Conservation (phyloP, 2,797 vertebrate species). For the Girardinus metallicus region DNA sequence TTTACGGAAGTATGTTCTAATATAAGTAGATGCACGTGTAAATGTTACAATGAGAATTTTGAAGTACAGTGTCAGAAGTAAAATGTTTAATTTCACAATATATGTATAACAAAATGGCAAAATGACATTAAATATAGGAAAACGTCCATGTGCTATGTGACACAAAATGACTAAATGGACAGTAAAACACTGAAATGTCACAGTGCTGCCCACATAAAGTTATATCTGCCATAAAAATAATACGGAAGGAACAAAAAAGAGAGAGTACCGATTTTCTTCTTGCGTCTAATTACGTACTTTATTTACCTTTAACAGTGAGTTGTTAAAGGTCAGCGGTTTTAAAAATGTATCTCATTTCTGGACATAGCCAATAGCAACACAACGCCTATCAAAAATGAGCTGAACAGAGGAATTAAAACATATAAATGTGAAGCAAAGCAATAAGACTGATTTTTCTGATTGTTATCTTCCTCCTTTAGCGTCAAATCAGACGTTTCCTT, state of each 20-base stretch:
- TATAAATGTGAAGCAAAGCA: conserved; percentile 25
- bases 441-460: conserved; percentile 16
- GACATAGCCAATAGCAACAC: conserved; percentile 16
- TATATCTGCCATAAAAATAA: conserved; percentile 44
- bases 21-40: background rate
- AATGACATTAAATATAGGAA: conserved; percentile 16
- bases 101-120: conserved; percentile 16
- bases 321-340: conserved; percentile 54
- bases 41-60: background rate
- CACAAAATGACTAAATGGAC: conserved; percentile 6
- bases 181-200: conserved; percentile 47
- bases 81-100: conserved; percentile 46
- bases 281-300: conserved; percentile 47
- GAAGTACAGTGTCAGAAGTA: background rate
- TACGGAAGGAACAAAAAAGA: conserved; percentile 15
- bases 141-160: conserved; percentile 21
- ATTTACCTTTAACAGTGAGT: conserved; percentile 39
- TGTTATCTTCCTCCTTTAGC: conserved; percentile 28
- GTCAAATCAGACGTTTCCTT: conserved; percentile 32
- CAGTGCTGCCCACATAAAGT: conserved; percentile 44
- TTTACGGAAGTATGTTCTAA: background rate
- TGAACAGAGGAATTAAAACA: conserved; percentile 20
- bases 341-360: conserved; percentile 39
- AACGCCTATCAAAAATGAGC: conserved; percentile 18
- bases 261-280: conserved; percentile 16